phyloP scores from a whole-genome alignment of 2,888 invertebrate genomes.

The Amaurobius ferox region DNA sequence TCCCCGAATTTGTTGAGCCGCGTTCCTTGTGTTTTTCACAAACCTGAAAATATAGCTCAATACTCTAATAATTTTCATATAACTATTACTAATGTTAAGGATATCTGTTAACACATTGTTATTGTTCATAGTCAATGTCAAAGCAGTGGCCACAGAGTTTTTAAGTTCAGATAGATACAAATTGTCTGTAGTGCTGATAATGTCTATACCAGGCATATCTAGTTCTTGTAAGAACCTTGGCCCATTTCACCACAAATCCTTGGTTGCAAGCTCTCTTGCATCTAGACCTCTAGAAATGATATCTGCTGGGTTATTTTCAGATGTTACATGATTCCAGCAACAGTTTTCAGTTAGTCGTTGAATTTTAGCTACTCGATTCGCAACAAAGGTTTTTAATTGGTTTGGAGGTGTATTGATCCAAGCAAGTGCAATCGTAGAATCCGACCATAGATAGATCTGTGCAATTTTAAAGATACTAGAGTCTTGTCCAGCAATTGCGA shows the following conservation, averaged over 20 bases:
- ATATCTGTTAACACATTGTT: background rate
- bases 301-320: constrained; percentile 75
- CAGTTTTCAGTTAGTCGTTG: constrained; percentile 13
- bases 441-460: constrained; percentile 62
- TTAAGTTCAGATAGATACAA: background rate
- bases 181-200: background rate
- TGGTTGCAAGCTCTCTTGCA: background rate
- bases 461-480: background rate
- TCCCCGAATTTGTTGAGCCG: no score
- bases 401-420: constrained; percentile 71
- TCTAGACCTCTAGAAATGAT: constrained; percentile 73
- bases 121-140: background rate
- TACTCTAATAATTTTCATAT: background rate
- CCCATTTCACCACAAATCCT: background rate
- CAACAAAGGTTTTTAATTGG: constrained; percentile 73
- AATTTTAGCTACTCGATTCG: constrained; percentile 57
- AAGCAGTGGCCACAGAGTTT: background rate
- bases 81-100: background rate
- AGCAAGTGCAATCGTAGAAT: constrained; percentile 71
- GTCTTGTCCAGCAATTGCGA: background rate
- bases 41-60: background rate
- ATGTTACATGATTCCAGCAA: constrained; percentile 74
- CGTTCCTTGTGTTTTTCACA: background rate
- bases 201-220: background rate
- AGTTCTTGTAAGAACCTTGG: background rate